Percentiles rank a stretch among this genome's conserved stretches.
Evolutionary conservation across 2,797 vertebrate species (phyloP).

Genomic region (Cuculus canorus): DNA sequence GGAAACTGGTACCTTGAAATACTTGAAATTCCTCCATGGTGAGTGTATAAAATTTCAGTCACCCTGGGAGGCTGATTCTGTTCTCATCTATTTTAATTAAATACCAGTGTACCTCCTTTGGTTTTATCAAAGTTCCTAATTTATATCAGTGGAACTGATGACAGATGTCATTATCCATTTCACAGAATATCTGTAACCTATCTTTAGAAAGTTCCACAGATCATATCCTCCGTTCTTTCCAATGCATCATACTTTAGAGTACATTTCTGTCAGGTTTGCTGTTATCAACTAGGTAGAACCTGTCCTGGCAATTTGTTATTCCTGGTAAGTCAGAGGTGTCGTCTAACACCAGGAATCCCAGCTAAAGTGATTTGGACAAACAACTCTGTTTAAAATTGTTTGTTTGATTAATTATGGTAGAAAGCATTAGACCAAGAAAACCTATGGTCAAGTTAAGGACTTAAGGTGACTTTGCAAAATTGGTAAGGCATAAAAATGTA

Average conservation of each 20-base stretch:
- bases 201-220: not conserved
- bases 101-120: accelerated
- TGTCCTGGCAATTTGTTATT: not conserved
- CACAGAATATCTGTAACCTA: not conserved
- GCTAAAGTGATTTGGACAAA: not conserved
- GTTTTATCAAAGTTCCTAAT: not conserved
- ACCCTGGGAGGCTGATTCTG: not conserved
- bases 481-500: not conserved
- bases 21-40: accelerated
- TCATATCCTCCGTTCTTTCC: not conserved
- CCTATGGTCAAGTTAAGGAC: not conserved
- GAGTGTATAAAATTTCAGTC: not conserved
- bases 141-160: not conserved
- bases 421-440: not conserved
- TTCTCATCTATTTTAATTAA: not conserved
- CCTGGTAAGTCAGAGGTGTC: not conserved
- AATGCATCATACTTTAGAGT: not conserved
- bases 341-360: not conserved
- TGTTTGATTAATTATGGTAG: not conserved
- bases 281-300: not conserved
- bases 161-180: not conserved
- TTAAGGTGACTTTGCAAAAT: not conserved
- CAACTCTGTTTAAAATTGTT: not conserved
- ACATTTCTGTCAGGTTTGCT: not conserved
- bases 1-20: not conserved